Percentiles rank a stretch among this genome's conserved stretches.
These are phyloP conservation scores for Platycnemis pennipes DNA, from an alignment of 2,888 invertebrate genomes.

Conservation along the genomic window DNA sequence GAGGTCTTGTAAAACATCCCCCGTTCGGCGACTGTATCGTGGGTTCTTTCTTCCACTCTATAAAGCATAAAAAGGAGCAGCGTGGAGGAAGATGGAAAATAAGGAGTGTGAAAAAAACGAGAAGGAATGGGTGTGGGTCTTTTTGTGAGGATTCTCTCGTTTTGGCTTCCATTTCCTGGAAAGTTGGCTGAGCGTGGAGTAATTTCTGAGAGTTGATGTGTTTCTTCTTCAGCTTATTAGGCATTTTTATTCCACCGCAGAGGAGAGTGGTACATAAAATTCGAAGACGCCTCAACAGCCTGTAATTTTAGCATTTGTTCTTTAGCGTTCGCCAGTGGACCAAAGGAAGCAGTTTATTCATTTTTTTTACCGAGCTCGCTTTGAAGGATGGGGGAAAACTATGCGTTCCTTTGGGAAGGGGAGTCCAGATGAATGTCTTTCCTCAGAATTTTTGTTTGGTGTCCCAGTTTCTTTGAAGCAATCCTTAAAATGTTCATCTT, in stretches of 20 bases:
- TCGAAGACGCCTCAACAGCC: conserved; percentile 54
- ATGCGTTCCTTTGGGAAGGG: not conserved
- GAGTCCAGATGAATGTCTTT: not conserved
- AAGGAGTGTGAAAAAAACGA: not conserved
- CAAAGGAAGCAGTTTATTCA: not conserved
- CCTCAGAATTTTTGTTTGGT: not conserved
- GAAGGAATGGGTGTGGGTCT: not conserved
- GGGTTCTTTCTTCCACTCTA: conserved; percentile 52
- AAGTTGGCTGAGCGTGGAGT: conserved; percentile 65
- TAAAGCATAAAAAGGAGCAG: conserved; percentile 54
- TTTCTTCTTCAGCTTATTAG: conserved; percentile 66
- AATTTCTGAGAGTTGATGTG: conserved; percentile 61
- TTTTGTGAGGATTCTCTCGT: conserved; percentile 44
- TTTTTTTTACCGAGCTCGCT: not conserved
- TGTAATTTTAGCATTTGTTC: conserved; percentile 52
- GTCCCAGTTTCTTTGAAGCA: not conserved
- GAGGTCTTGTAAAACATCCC: conserved; percentile 40
- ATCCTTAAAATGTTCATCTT: not conserved
- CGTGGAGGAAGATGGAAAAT: not conserved
- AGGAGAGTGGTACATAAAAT: conserved; percentile 45
- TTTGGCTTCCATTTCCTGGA: conserved; percentile 67
- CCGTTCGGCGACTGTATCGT: conserved; percentile 44
- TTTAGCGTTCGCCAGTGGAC: not conserved
- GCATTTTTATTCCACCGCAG: conserved; percentile 62
- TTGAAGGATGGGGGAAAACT: not conserved